Conservation (phyloP, 2,888 invertebrate genomes). For the Bellardia bayeri region DNA sequence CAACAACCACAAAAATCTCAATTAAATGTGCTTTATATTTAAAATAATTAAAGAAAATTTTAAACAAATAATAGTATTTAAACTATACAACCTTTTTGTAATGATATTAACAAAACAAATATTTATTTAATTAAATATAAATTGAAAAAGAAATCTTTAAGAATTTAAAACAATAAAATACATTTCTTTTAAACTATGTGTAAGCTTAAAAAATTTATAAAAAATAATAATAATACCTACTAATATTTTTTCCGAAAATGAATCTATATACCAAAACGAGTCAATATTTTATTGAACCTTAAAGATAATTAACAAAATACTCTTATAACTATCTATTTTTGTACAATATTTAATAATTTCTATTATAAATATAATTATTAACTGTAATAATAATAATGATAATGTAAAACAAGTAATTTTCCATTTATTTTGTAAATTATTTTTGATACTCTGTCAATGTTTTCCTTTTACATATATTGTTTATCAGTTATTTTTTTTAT, state of each 20-base stretch:
- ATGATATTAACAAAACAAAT: conserved; percentile 56
- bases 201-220: conserved; percentile 34
- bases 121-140: conserved; percentile 19
- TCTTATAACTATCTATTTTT: conserved; percentile 54
- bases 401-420: conserved; percentile 28
- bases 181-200: not conserved
- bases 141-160: conserved; percentile 10
- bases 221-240: conserved; percentile 3
- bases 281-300: conserved; percentile 46
- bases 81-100: conserved; percentile 61
- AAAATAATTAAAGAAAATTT: conserved; percentile 35
- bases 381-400: conserved; percentile 12
- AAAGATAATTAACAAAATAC: conserved; percentile 23
- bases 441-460: conserved; percentile 40
- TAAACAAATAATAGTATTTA: conserved; percentile 57
- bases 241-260: conserved; percentile 15
- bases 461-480: conserved; percentile 6
- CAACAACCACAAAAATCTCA: conserved; percentile 64
- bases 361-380: conserved; percentile 28
- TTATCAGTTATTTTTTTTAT: conserved; percentile 10
- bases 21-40: conserved; percentile 73
- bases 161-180: conserved; percentile 28
- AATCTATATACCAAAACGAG: conserved; percentile 48
- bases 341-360: conserved; percentile 49
- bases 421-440: conserved; percentile 56